These are phyloP conservation scores for Catocala sponsa DNA, from an alignment of 2,888 invertebrate genomes.

Conservation along the genomic window DNA sequence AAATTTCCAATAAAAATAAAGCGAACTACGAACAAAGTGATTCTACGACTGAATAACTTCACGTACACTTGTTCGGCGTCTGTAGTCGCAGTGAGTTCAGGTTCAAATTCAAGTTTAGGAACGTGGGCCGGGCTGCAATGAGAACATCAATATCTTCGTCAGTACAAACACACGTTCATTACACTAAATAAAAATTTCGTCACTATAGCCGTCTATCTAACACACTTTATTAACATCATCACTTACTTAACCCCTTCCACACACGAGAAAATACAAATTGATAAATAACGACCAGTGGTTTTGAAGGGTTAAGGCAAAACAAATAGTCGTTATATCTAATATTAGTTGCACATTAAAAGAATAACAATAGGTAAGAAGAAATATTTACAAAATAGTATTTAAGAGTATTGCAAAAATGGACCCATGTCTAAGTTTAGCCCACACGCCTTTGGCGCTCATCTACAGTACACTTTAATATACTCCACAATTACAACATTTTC, in stretches of 20 bases:
- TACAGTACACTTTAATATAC: not conserved
- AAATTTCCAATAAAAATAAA: slow-evolving; percentile 66
- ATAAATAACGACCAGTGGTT: not conserved
- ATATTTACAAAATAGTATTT: slow-evolving; percentile 2
- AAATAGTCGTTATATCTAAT: not conserved
- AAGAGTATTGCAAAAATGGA: no score
- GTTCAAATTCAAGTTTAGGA: slow-evolving; percentile 98
- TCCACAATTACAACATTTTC: slow-evolving; percentile 9
- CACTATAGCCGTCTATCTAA: not conserved
- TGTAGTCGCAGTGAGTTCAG: slow-evolving; percentile 96
- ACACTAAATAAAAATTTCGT: slow-evolving; percentile 3
- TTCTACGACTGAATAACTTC: slow-evolving; percentile 73
- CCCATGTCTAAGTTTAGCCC: no score
- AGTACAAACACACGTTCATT: slow-evolving; percentile 53
- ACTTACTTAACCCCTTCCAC: not conserved
- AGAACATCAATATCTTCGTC: slow-evolving; percentile 71
- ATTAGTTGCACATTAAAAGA: not conserved
- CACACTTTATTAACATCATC: not conserved
- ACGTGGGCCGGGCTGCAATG: slow-evolving; percentile 98
- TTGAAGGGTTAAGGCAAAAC: not conserved
- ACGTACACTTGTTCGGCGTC: slow-evolving; percentile 97
- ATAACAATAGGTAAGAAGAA: not conserved
- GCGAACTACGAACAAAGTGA: slow-evolving; percentile 73
- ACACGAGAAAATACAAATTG: not conserved
- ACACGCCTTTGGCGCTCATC: not conserved